phyloP scores from a whole-genome alignment of 2,888 invertebrate genomes.

The Eupithecia vulgata region DNA sequence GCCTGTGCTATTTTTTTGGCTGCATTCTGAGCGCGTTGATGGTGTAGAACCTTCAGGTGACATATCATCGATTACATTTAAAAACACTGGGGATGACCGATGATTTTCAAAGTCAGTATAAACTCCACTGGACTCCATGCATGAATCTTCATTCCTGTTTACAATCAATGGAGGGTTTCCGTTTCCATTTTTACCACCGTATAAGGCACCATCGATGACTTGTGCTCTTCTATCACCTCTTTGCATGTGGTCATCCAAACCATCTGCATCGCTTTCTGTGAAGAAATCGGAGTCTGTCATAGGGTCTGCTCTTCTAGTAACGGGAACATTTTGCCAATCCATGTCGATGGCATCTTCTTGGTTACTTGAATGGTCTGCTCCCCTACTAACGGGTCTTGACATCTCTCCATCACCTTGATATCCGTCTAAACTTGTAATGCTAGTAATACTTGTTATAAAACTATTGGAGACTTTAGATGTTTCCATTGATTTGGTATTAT shows the following conservation, averaged over 20 bases:
- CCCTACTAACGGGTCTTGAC: slow-evolving; percentile 93
- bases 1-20: slow-evolving; percentile 75
- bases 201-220: slow-evolving; percentile 95
- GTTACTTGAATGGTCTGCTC: slow-evolving; percentile 89
- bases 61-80: slow-evolving; percentile 86
- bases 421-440: slow-evolving; percentile 95
- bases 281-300: slow-evolving; percentile 97
- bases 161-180: slow-evolving; percentile 82
- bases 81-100: slow-evolving; percentile 76
- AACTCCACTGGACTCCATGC: slow-evolving; percentile 95
- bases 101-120: slow-evolving; percentile 93
- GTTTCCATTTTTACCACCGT: slow-evolving; percentile 87
- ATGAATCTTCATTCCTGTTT: slow-evolving; percentile 87
- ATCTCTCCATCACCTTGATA: slow-evolving; percentile 97
- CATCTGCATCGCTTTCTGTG: slow-evolving; percentile 95
- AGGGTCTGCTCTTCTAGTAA: slow-evolving; percentile 89
- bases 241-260: slow-evolving; percentile 88
- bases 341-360: slow-evolving; percentile 81
- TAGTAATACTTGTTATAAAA: slow-evolving; percentile 94
- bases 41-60: slow-evolving; percentile 87
- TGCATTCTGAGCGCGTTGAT: slow-evolving; percentile 81
- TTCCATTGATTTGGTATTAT: slow-evolving; percentile 83
- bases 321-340: slow-evolving; percentile 85
- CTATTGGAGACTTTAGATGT: slow-evolving; percentile 88
- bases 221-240: slow-evolving; percentile 90